These are phyloP conservation scores for Eremobia ochroleuca DNA, from an alignment of 2,888 invertebrate species.

Conservation along the genomic window DNA sequence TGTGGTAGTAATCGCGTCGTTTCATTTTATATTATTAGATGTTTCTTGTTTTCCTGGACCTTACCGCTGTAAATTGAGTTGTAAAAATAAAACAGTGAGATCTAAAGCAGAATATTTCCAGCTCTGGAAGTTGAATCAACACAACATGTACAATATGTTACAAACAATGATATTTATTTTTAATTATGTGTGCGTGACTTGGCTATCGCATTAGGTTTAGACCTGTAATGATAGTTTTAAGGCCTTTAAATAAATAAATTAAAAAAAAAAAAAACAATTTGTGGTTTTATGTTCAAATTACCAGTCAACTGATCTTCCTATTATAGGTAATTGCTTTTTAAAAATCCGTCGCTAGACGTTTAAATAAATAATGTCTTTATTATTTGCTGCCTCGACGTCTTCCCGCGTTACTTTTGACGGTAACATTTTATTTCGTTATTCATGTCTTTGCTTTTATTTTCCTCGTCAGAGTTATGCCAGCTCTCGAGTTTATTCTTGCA, in stretches of 20 bases:
- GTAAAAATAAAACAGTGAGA: not conserved
- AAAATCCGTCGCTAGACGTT: not conserved
- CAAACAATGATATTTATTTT: no score
- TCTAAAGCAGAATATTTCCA: not conserved
- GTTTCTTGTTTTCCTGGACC: not conserved
- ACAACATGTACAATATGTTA: no score
- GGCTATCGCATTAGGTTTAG: no score
- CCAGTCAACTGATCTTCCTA: not conserved
- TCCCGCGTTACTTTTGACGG: constrained; percentile 7
- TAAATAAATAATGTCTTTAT: constrained; percentile 26
- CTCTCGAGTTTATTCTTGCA: not conserved
- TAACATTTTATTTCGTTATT: constrained; percentile 46
- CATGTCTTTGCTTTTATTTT: constrained; percentile 18
- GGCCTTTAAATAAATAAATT: no score
- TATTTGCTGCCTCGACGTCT: constrained; percentile 33
- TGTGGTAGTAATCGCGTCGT: not conserved
- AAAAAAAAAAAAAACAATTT: no score
- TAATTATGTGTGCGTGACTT: no score
- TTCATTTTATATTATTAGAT: not conserved
- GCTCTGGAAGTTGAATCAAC: constrained; percentile 8
- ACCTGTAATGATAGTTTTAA: no score
- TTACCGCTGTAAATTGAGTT: not conserved
- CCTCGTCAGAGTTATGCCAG: constrained; percentile 16
- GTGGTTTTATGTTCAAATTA: constrained; percentile 14
- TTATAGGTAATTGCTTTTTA: constrained; percentile 8